A percentile compares a stretch with the other conserved stretches of the same genome.
These are phyloP conservation scores for Ficedula albicollis DNA, from an alignment of 2,797 vertebrate species.

Conservation along the genomic window DNA sequence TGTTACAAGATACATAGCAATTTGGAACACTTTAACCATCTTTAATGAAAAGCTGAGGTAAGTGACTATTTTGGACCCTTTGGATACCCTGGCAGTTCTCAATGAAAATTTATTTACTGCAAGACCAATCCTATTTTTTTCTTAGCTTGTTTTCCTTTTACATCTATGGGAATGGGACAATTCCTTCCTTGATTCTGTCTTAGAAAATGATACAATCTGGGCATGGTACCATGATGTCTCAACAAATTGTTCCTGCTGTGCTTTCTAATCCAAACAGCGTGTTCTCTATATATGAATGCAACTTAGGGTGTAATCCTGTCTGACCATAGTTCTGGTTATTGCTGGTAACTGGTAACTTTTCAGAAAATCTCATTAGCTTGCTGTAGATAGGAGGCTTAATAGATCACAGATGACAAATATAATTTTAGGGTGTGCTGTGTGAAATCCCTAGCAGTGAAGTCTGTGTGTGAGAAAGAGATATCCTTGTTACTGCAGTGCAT, in stretches of 20 bases:
- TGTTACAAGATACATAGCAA: no score
- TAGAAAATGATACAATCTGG: not conserved
- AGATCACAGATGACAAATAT: constrained; percentile 12
- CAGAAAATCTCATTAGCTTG: constrained; percentile 8
- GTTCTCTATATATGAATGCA: not conserved
- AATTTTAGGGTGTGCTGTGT: not conserved
- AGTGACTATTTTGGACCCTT: no score
- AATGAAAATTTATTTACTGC: no score
- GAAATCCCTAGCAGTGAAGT: not conserved
- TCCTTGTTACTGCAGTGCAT: not conserved
- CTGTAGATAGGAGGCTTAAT: not conserved
- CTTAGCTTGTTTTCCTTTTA: not conserved
- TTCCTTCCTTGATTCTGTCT: not conserved
- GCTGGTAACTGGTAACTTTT: not conserved
- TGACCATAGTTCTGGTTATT: not conserved
- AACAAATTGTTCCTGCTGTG: not conserved
- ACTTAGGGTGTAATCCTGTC: not conserved
- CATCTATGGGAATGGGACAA: not conserved
- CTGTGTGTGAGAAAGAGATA: not conserved
- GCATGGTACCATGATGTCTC: not conserved
- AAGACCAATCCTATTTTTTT: not conserved
- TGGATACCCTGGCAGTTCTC: no score
- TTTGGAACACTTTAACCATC: no score
- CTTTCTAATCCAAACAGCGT: not conserved
- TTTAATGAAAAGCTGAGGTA: no score